Base-by-base conservation (phyloP, 2,888 invertebrate genomes). In the Drosophila ezoana region DNA sequence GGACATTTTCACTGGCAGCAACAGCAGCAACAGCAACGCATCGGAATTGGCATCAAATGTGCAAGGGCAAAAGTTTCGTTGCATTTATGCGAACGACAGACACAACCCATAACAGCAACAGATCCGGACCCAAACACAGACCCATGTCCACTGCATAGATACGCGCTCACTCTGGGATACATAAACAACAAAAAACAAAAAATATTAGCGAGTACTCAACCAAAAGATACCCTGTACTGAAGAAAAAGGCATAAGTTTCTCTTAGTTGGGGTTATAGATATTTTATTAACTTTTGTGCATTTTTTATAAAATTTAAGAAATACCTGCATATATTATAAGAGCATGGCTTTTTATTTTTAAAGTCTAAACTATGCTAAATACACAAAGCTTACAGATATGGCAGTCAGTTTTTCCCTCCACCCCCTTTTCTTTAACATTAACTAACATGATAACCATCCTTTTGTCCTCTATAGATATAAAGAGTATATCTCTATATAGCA, bases 1-100 rank as follows among this genome's bases (percentile, higher is more conserved):
- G 77, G 81, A 84, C 79, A 82, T 83, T 82, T 80, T 68, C 66
- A 53, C 62, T 56, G 68, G 68, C 73, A 45, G 37, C 65, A 52
- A 62, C 79, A 67, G 40, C 61, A 61, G 14, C 63, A 63, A 44
- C 41, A 43, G 60, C 72, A 43, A 67, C 67, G 59, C 80, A 83
- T 80, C 66, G 81, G 45, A 83, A 62, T 65, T 61, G 65, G 63
- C 79, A 81, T 76, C 81, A 86, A 83, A 81, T 77, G 64, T 69
- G 65, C 60, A 70, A 71, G 77, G 73, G 73, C 73, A 76, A 73
- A 76, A 79, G 73, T 79, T 80, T 73, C 70, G 43, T 57, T 73
- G 78, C 77, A 80, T 76, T 79, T 79, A 68, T 77, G 72, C 60
- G 72, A 76, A 60, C 37, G 65, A 60, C 60, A 57, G 75, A 18